Conservation (phyloP, 2,888 invertebrate species). For the Clivina fossor region DNA sequence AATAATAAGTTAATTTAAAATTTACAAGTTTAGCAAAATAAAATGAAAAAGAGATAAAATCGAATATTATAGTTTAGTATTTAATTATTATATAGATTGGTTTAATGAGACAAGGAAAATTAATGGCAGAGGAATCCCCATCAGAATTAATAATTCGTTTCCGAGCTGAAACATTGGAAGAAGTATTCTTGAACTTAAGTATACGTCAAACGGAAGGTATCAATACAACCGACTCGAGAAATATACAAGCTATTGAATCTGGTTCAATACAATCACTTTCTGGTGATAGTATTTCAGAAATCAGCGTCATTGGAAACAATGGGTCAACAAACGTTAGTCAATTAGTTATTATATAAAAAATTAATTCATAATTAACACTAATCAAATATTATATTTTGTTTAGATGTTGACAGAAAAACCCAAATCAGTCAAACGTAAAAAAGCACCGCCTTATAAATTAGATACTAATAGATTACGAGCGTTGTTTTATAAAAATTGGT, state of each 20-base stretch:
- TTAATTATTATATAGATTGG: constrained; percentile 71
- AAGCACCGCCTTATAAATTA: constrained; percentile 11
- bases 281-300: constrained; percentile 7
- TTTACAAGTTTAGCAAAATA: neutral
- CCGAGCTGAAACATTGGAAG: constrained; percentile 76
- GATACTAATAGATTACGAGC: constrained; percentile 20
- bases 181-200: constrained; percentile 82
- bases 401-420: constrained; percentile 55
- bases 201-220: constrained; percentile 60
- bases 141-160: constrained; percentile 67
- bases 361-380: neutral
- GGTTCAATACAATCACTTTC: constrained; percentile 10
- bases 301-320: constrained; percentile 21
- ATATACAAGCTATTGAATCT: constrained; percentile 31
- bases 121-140: constrained; percentile 85
- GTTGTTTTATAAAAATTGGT: constrained; percentile 45
- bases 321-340: constrained; percentile 38
- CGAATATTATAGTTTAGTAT: constrained; percentile 2
- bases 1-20: constrained; percentile 2
- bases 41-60: neutral
- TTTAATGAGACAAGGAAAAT: constrained; percentile 80
- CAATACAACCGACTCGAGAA: no score
- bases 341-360: neutral
- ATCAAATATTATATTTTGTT: constrained; percentile 36
- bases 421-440: constrained; percentile 41